Evolutionary conservation across 1,140 invertebrate species (phyloP), one percentile per base, ranked within the genome.

Genomic region (Rhizoglyphus robini): DNA sequence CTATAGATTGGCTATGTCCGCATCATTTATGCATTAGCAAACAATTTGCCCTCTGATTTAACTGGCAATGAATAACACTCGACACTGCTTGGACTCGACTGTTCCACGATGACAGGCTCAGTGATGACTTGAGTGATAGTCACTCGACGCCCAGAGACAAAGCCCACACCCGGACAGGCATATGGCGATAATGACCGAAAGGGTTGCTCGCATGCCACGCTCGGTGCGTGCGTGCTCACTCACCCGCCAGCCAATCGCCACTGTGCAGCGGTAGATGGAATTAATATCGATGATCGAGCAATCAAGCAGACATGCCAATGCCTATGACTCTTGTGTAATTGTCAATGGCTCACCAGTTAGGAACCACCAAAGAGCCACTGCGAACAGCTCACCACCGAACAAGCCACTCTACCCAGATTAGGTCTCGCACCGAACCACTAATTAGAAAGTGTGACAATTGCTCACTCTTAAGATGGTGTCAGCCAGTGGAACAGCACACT

Each of bases 1-100:
- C 36, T 41, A 41, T 41, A n/a, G n/a, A 54, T 32, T 54, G 51
- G 8, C 20, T 32, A 5, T 54, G 51, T 54, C 51, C 51, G 51
- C 51, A 54, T 54, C 51, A 54, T 54, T 54, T 54, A 54, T 54
- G 51, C 51, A 54, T 54, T 54, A 54, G 51, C 51, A 54, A 54
- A 54, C 51, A 54, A 54, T 54, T 54, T 54, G 20, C 20, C 51
- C 31, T 8, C 51, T 54, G 8, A 5, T 20, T 54, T 54, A 8
- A 32, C 20, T 27, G 8, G 8, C 51, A 54, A 32, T 54, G 23
- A 25, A 23, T 15, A 15, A 15, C 15, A 15, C 15, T 15, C 41
- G 15, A 46, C 41, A 46, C 41, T 46, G 15, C 41, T 46, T 41
- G 8, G 36, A 41, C 36, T 41, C 36, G 36, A 41, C 36, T 41